Base-by-base conservation (phyloP, 2,113 vertebrate genomes). In the Numenius arquata region DNA sequence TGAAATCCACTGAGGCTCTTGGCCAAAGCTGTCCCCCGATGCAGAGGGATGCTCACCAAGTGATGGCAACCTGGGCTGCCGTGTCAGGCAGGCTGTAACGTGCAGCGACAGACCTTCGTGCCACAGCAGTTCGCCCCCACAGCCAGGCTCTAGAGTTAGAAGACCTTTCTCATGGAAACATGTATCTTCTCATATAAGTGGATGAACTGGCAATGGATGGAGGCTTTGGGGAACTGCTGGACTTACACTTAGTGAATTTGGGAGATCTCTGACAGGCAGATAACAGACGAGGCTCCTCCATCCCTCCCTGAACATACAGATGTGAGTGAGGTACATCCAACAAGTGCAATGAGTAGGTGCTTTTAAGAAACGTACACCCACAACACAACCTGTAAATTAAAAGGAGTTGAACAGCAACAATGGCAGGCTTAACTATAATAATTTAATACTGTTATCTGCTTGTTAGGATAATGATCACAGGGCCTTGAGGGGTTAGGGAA, bases 71-170 rank as follows among this genome's bases (percentile, higher is more conserved):
- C 13, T 4, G 14, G 32, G 23, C 36, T 50, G 22, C 50, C 21
- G 13, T 9, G 10, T 56, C 62, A 76, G 53, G n/a, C 19, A 9
- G 53, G 48, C 45, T 2, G 1, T 15, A 29, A 45, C 0, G 1
- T 30, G 43, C 26, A 15, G 36, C 3, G 12, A 43, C 36, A 50
- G 25, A 59, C 41, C 0, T 1, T 2, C 36, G 19, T n/a, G 50
- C 48, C 20, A 3, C 5, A 36, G 38, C 6, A 3, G 38, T 86
- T 72, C n/a, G 29, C 8, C 36, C 30, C 41, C 47, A 40, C 15
- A 53, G 29, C 32, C 48, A 47, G 32, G 30, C 36, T 23, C 17
- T 66, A 22, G 17, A 30, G 55, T 68, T 16, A 43, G 40, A 79
- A 55, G 41, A 23, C 22, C 8, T 0, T 63, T 45, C 30, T 85